Evolutionary conservation across 2,797 vertebrate genomes (phyloP).

Genomic region (Melopsittacus undulatus): DNA sequence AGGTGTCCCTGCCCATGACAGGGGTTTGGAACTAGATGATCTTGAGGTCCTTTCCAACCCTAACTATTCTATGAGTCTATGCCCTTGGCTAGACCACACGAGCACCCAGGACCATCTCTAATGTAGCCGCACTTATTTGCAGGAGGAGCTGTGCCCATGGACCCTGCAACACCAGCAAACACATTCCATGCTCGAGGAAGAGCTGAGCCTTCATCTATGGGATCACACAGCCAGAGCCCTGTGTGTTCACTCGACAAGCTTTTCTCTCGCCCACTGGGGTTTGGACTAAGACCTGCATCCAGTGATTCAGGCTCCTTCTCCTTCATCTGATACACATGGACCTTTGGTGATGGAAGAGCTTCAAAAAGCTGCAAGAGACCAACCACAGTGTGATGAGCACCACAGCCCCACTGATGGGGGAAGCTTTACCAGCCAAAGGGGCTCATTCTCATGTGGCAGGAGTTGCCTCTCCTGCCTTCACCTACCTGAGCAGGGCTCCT

Average conservation of each 20-base stretch:
- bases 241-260: fast-evolving
- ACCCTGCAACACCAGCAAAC: fast-evolving
- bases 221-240: neutral
- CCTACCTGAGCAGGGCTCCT: neutral
- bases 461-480: neutral
- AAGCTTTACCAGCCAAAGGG: neutral
- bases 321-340: fast-evolving
- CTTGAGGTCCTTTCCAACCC: too few species aligned
- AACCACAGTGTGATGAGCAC: fast-evolving
- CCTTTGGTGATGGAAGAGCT: neutral
- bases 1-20: too few species aligned
- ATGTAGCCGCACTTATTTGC: fast-evolving
- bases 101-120: too few species aligned
- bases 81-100: fast-evolving
- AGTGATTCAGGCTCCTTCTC: neutral
- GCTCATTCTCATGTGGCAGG: fast-evolving
- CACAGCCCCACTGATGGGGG: fast-evolving
- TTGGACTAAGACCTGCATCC: neutral
- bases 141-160: neutral
- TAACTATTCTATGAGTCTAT: too few species aligned
- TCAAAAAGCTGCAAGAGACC: neutral
- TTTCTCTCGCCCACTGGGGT: fast-evolving
- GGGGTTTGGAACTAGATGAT: too few species aligned
- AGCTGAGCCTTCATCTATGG: fast-evolving
- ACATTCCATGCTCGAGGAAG: fast-evolving